Base-by-base conservation (phyloP, 2,113 vertebrate species). In the Nerophis ophidion region DNA sequence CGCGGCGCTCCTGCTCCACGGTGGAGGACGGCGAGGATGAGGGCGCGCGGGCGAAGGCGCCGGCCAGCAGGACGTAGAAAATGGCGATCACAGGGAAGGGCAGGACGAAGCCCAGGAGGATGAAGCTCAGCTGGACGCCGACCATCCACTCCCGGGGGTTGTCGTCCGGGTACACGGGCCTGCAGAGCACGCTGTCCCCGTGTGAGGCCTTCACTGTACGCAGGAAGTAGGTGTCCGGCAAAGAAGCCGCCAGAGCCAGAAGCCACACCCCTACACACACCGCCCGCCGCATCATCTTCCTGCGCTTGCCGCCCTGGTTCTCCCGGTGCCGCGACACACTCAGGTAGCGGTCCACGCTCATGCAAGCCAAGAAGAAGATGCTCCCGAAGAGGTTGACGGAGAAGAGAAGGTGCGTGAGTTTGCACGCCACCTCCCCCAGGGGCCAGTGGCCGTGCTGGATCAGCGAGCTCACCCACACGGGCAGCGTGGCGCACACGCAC, bases 291-390 rank as follows among this genome's bases (percentile, higher is more conserved):
- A 84, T 81, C 40, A 81, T 56, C 85, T 90, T 92, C 84, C 89
- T 91, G 65, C 84, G 81, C 9, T 9, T 26, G 5, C 75, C 57
- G 6, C 64, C 68, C 40, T 78, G 71, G 5, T 56, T 36, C 60
- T 81, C 73, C 0, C 59, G 4, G 0, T 38, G 70, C 44, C 15
- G 40, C 0, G 45, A 57, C 66, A 93, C 79, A 0, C 91, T 93
- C 6, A 96, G 85, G 79, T 98, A 98, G 55, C 95, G 93, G 82
- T 98, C 96, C 68, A 96, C 88, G 0, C 96, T 98, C 94, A 98
- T 98, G 84, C 95, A 96, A 0, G 92, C 89, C 69, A 98, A 80
- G 86, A 98, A 96, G 87, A 97, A 96, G 88, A 98, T 98, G 85
- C 95, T 97, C 63, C 95, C 63, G 1, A 94, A 97, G 54, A 98